phyloP scores from a whole-genome alignment of 1,140 invertebrate species.

The Neocloeon triangulifer region DNA sequence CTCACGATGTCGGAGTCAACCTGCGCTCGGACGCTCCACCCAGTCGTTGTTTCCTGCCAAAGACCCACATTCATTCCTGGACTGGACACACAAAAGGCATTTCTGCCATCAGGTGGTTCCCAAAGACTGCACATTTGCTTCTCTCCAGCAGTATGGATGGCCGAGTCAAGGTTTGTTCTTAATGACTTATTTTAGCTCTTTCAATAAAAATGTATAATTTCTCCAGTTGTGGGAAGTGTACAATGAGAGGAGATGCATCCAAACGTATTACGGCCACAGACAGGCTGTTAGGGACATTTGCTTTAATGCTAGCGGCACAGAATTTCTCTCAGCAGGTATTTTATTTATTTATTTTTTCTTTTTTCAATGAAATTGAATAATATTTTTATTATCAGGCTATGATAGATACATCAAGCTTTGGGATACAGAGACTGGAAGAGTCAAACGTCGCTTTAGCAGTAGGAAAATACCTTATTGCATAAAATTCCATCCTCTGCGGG shows the following conservation, averaged over 20 bases:
- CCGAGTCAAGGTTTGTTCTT: conserved; percentile 56
- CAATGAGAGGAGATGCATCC: conserved; percentile 76
- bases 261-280: conserved; percentile 90
- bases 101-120: conserved; percentile 88
- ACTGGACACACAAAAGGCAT: conserved; percentile 95
- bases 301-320: conserved; percentile 84
- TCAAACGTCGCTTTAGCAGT: conserved; percentile 77
- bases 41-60: conserved; percentile 91
- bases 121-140: conserved; percentile 79
- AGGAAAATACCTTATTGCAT: conserved; percentile 92
- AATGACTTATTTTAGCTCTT: conserved; percentile 1
- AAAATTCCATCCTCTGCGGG: conserved; percentile 93
- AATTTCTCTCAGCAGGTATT: conserved; percentile 76
- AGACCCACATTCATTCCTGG: conserved; percentile 91
- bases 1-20: conserved; percentile 90
- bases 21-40: conserved; percentile 78
- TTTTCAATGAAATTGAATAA: neutral
- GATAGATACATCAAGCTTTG: conserved; percentile 91
- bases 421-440: conserved; percentile 95
- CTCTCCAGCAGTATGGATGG: conserved; percentile 93
- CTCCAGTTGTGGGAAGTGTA: conserved; percentile 92
- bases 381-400: conserved; percentile 26
- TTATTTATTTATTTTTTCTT: too few relatives aligned
- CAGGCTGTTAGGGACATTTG: conserved; percentile 91
- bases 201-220: conserved; percentile 4